Evolutionary conservation across 2,888 invertebrate species (phyloP), one percentile per base, ranked within the genome.

Genomic region (Epinotia demarniana): DNA sequence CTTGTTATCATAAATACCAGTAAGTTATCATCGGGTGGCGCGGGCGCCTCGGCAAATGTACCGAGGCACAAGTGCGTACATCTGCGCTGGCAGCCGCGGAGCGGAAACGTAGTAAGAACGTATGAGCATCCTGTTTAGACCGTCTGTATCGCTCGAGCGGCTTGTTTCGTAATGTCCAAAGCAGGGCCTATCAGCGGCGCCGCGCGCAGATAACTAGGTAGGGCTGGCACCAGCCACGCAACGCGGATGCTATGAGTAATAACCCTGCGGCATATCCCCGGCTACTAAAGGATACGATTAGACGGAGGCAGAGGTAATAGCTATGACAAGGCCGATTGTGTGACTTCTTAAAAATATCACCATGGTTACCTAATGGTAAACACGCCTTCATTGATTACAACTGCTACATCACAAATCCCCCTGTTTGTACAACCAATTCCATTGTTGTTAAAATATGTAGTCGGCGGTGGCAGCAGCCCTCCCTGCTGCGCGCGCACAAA

Each of bases 1-100:
- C 43, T 66, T 72, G 66, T 72, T 66, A 66, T 72, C 72, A 72
- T 66, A 72, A 72, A 66, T 72, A 72, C 64, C 66, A 49, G 33
- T 57, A 57, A 69, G 69, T 73, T 69, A 69, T 69, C 57, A 62
- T 16, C 71, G 53, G 57, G 61, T 18, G 57, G 49, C 57, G 49
- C 57, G 57, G 72, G 9, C 64, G 64, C 72, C 63, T 27, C 57
- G 64, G 43, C 72, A 64, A 58, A 49, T 23, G 71, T 69, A 58
- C 16, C 46, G 57, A 63, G 23, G 23, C 43, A 60, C 69, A 58
- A 69, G 69, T 69, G 60, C 69, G n/a, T 69, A 57, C 58, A 43
- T 60, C 43, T 43, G 68, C 23, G 68, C 19, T 19, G 68, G 16
- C 13, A n/a, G 4, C 58, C 27, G 46, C 43, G 12, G 57, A 46